Evolutionary conservation across 2,797 vertebrate species (phyloP).

Genomic region (Nannoperca obscura): DNA sequence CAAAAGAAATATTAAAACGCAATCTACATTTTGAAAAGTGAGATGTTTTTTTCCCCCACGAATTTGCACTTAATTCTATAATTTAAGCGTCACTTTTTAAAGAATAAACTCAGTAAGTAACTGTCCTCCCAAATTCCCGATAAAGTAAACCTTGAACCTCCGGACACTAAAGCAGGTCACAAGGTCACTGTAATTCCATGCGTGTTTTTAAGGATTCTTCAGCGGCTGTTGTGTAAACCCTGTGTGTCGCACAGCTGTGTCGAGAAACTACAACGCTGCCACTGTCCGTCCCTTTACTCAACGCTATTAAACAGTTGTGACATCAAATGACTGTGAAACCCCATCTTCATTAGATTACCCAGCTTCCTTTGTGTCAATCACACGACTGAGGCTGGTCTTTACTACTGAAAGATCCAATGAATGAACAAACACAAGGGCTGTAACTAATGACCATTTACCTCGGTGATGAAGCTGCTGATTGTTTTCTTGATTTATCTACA

Average conservation of each 20-base stretch:
- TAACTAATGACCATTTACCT: not conserved
- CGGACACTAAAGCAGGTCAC: not conserved
- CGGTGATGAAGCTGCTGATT: not conserved
- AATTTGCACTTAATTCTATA: constrained; percentile 31
- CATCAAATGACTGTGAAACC: constrained; percentile 24
- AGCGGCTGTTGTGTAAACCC: constrained; percentile 1
- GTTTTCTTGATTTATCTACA: not conserved
- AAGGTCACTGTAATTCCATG: not conserved
- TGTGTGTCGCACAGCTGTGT: not conserved
- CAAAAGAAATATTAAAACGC: constrained; percentile 35
- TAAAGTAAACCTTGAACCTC: not conserved
- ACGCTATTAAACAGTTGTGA: constrained; percentile 9
- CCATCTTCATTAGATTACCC: not conserved
- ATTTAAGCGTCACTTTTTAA: constrained; percentile 4
- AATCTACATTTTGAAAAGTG: constrained; percentile 21
- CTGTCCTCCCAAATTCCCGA: no score
- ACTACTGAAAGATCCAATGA: no score
- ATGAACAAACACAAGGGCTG: not conserved
- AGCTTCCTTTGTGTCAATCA: not conserved
- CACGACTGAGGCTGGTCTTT: not conserved
- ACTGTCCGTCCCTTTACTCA: not conserved
- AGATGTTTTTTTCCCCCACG: constrained; percentile 21
- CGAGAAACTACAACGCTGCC: not conserved
- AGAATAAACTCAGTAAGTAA: not conserved
- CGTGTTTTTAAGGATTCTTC: not conserved